Percentiles rank a stretch among this genome's conserved stretches.
phyloP scores from a whole-genome alignment of 2,888 invertebrate genomes.

The Ashinkailepas kermadecensis region DNA sequence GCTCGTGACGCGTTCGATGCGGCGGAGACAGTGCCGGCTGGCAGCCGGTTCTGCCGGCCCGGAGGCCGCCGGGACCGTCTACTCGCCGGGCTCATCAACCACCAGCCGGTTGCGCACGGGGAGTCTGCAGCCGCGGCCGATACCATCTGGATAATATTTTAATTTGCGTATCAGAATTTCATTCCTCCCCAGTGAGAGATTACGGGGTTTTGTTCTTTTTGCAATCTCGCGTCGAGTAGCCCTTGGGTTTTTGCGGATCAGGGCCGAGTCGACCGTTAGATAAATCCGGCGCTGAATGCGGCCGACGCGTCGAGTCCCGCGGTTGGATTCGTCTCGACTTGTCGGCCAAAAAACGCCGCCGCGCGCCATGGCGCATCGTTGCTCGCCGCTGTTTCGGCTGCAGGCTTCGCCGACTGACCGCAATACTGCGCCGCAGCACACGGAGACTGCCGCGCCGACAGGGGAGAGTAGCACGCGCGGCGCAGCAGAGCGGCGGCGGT shows the following conservation, averaged over 20 bases:
- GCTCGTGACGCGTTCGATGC: no score
- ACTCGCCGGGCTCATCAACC: not conserved
- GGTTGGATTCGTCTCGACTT: slow-evolving; percentile 7
- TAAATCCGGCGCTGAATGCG: slow-evolving; percentile 1
- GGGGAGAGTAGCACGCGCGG: not conserved
- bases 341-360: not conserved
- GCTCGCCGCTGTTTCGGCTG: not conserved
- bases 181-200: slow-evolving; percentile 22
- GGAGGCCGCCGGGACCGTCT: not conserved
- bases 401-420: not conserved
- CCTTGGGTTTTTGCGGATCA: slow-evolving; percentile 4
- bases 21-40: not conserved
- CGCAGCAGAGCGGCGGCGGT: not conserved
- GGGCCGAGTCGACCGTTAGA: not conserved
- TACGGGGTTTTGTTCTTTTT: slow-evolving; percentile 5
- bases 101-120: not conserved
- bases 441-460: not conserved
- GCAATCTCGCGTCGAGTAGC: slow-evolving; percentile 8
- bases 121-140: slow-evolving; percentile 1
- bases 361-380: not conserved
- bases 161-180: slow-evolving; percentile 22
- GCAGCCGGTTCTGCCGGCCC: not conserved
- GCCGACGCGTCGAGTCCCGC: not conserved
- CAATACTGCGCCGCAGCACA: not conserved
- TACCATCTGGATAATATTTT: slow-evolving; percentile 20